Conservation (phyloP, 2,888 invertebrate genomes). For the Caradrina kadenii region DNA sequence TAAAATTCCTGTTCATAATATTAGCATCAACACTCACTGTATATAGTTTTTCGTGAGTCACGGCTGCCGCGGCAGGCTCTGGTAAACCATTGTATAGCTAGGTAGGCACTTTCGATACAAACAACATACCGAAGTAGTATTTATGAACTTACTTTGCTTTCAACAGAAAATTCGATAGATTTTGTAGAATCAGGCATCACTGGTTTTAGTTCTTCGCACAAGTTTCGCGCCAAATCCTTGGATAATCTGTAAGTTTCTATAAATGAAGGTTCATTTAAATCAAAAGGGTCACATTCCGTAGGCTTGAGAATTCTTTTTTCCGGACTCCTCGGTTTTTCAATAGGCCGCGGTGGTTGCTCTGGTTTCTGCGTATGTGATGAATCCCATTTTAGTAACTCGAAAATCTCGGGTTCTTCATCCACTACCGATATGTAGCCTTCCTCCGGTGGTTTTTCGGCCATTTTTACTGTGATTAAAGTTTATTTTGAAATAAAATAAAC, state of each 20-base stretch:
- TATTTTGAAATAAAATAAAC: conserved; percentile 76
- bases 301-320: conserved; percentile 81
- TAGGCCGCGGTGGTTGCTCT: conserved; percentile 71
- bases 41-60: conserved; percentile 17
- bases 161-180: conserved; percentile 84
- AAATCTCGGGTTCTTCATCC: conserved; percentile 86
- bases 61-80: not conserved
- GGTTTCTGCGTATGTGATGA: conserved; percentile 81
- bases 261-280: conserved; percentile 80
- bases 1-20: not conserved
- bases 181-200: conserved; percentile 86
- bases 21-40: not conserved
- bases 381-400: conserved; percentile 87
- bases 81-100: conserved; percentile 18
- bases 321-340: conserved; percentile 81
- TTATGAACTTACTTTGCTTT: conserved; percentile 79
- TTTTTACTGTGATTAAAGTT: conserved; percentile 72
- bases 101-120: conserved; percentile 29
- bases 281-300: conserved; percentile 83
- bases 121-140: conserved; percentile 1
- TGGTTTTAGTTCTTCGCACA: conserved; percentile 83
- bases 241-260: conserved; percentile 82
- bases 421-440: conserved; percentile 87
- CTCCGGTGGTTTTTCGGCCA: conserved; percentile 87
- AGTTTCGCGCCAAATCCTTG: conserved; percentile 81